A percentile compares a stretch with the other conserved stretches of the same genome.
phyloP scores from a whole-genome alignment of 2,113 vertebrate genomes.

The Myrmophylax atrothorax region DNA sequence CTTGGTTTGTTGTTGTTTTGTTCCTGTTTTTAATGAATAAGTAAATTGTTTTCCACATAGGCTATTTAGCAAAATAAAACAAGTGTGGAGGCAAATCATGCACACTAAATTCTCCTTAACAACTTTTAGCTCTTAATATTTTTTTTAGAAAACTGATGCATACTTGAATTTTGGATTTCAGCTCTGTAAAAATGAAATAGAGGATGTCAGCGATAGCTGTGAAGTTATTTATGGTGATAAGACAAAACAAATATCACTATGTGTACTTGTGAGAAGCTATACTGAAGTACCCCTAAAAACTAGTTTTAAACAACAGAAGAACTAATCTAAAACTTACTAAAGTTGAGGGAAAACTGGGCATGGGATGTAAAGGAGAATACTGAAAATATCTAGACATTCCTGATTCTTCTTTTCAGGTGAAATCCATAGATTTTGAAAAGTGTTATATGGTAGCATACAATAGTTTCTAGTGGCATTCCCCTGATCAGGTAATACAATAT shows the following conservation, averaged over 20 bases:
- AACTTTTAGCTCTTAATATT: slow-evolving; percentile 16
- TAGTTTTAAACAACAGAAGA: background rate
- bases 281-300: background rate
- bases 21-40: slow-evolving; percentile 59
- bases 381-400: background rate
- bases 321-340: background rate
- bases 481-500: background rate
- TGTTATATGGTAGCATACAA: background rate
- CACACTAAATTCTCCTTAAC: slow-evolving; percentile 45
- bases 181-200: background rate
- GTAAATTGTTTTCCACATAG: slow-evolving; percentile 63
- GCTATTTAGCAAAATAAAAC: slow-evolving; percentile 58
- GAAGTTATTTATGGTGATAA: background rate
- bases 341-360: background rate
- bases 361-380: background rate
- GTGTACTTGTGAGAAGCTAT: background rate
- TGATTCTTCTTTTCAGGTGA: background rate
- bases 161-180: background rate
- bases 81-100: slow-evolving; percentile 21
- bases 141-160: background rate
- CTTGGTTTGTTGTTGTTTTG: background rate
- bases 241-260: background rate
- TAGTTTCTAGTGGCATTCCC: background rate
- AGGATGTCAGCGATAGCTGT: background rate
- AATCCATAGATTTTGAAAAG: background rate